These are phyloP conservation scores for Epirrhoe tristata DNA, from an alignment of 2,888 invertebrate species.

Conservation along the genomic window DNA sequence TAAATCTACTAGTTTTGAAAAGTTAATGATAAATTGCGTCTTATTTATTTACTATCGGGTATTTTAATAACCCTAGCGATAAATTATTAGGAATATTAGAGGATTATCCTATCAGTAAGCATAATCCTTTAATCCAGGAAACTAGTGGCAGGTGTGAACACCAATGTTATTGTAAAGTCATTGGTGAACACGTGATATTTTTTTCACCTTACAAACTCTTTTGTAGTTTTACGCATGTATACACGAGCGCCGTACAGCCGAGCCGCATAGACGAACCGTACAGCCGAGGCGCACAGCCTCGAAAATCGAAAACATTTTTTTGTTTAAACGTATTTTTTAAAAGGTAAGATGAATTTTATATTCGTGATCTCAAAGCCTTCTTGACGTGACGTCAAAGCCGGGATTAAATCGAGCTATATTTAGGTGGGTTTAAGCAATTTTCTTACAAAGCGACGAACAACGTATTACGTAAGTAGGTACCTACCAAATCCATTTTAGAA, in stretches of 20 bases:
- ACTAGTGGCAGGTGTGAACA: neutral
- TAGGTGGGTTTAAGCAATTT: neutral
- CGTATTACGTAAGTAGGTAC: neutral
- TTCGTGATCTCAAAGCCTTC: neutral
- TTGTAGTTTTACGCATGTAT: too few species aligned
- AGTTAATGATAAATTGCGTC: neutral
- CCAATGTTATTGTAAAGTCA: too few species aligned
- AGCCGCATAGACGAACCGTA: too few species aligned
- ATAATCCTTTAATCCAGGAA: slow-evolving; percentile 29
- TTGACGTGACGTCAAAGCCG: neutral
- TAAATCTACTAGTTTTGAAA: too few species aligned
- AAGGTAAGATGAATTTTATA: neutral
- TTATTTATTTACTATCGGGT: neutral
- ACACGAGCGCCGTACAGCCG: too few species aligned
- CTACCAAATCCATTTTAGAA: neutral
- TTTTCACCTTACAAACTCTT: neutral
- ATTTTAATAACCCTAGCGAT: slow-evolving; percentile 1
- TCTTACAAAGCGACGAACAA: neutral
- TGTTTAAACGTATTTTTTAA: too few species aligned
- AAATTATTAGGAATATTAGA: slow-evolving; percentile 5
- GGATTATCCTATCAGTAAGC: slow-evolving; percentile 20
- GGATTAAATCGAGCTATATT: neutral
- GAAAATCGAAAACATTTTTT: too few species aligned
- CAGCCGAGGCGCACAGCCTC: too few species aligned
- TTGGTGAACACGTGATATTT: neutral